These are phyloP conservation scores for Aythya baeri DNA, from an alignment of 2,113 vertebrate genomes.

Conservation along the genomic window DNA sequence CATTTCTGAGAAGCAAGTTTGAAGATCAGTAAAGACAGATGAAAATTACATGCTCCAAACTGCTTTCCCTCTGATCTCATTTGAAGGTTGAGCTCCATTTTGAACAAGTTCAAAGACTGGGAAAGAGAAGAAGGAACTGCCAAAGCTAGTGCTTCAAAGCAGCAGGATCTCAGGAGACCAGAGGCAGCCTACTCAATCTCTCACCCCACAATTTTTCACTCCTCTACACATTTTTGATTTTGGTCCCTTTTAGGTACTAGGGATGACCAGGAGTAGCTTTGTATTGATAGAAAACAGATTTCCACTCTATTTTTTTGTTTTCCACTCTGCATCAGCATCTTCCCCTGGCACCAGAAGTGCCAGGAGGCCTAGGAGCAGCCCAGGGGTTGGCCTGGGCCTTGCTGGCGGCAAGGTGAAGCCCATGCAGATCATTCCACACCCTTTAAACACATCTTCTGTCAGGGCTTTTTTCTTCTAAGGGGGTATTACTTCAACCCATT, in stretches of 20 bases:
- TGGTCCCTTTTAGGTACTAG: fast-evolving
- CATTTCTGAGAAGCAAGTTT: neutral
- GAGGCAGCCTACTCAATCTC: neutral
- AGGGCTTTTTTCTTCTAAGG: neutral
- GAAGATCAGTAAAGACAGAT: neutral
- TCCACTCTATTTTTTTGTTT: neutral
- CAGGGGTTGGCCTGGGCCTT: neutral
- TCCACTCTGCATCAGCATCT: neutral
- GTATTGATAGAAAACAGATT: neutral
- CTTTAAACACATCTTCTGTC: neutral
- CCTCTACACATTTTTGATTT: neutral
- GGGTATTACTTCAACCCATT: neutral
- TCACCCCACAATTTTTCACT: neutral
- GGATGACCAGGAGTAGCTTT: neutral
- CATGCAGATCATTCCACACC: neutral
- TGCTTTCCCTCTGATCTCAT: neutral
- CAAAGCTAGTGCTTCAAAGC: neutral
- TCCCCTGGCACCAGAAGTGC: neutral
- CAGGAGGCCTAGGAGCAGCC: neutral
- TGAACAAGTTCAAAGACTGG: neutral
- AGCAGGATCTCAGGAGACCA: neutral
- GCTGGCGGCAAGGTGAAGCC: neutral
- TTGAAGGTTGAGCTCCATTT: neutral
- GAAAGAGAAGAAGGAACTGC: neutral
- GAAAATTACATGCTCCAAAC: neutral